Evolutionary conservation across 2,113 vertebrate genomes (phyloP), one percentile per base, ranked within the genome.

Genomic region (Paedocypris sp.): DNA sequence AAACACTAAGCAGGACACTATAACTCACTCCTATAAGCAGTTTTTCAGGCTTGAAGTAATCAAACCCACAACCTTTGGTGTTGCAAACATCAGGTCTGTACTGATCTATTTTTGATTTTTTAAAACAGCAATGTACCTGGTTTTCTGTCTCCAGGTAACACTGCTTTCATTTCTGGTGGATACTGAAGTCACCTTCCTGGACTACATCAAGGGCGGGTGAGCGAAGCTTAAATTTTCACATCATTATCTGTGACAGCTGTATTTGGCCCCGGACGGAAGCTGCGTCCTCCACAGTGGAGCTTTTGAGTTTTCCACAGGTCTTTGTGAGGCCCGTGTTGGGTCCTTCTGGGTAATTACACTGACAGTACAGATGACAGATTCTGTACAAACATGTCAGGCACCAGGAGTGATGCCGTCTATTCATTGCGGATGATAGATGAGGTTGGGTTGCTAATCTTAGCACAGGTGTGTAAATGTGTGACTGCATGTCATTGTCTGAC

Each of bases 171-270:
- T 98, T 80, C 83, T 94, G 54, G 88, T 99, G 76, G 93, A 99
- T 83, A 91, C 89, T 48, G 95, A 99, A 82, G 91, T 93, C 82
- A 97, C 93, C 75, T 99, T 99, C 79, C 86, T 99, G 75, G 94
- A 99, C 86, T 99, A 92, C 80, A 99, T 99, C 79, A 99, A 97
- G 85, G 95, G 95, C 82, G 95, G 95, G 95, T 98, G 80, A 87
- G 68, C 62, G 28, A 36, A 4, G 7, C 26, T 31, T 64, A 23
- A 51, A n/a, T 23, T 33, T 9, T 51, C 10, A 33, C 3, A 33
- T 33, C 23, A 36, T 12, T 12, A n/a, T 31, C 36, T 16, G 32
- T 16, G 43, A 23, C 20, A 45, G 42, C 20, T 22, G 41, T 22
- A 43, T 43, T 43, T 10, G 19, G 10, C 41, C 7, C 23, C 6